Evolutionary conservation across 2,888 invertebrate genomes (phyloP).

Genomic region (Torymus tubicola): DNA sequence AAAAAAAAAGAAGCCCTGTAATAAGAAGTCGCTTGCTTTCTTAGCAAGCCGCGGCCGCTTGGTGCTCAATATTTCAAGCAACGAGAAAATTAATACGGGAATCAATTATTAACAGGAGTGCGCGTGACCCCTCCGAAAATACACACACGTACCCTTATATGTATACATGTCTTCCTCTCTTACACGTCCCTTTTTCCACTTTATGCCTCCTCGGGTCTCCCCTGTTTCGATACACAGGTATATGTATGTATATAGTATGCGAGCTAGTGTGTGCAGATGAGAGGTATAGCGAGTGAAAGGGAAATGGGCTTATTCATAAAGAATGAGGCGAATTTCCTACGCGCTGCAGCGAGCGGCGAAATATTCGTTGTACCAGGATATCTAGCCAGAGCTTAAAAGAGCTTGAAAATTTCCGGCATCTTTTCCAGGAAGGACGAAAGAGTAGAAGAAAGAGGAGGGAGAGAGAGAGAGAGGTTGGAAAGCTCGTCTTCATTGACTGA

Average conservation of each 20-base stretch:
- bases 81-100: slow-evolving; percentile 55
- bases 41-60: neutral
- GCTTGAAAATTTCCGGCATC: slow-evolving; percentile 53
- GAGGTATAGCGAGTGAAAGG: slow-evolving; percentile 46
- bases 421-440: slow-evolving; percentile 14
- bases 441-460: neutral
- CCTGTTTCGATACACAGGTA: slow-evolving; percentile 18
- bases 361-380: slow-evolving; percentile 39
- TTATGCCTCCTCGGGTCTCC: slow-evolving; percentile 25
- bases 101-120: slow-evolving; percentile 55
- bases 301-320: slow-evolving; percentile 59
- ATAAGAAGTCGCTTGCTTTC: neutral
- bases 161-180: neutral
- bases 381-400: slow-evolving; percentile 39
- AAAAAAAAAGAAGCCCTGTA: neutral
- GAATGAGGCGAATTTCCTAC: slow-evolving; percentile 56
- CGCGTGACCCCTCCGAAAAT: slow-evolving; percentile 41
- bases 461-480: neutral
- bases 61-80: slow-evolving; percentile 37
- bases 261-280: neutral
- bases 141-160: slow-evolving; percentile 23
- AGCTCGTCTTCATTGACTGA: slow-evolving; percentile 10
- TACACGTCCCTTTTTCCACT: slow-evolving; percentile 54
- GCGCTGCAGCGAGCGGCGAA: slow-evolving; percentile 9
- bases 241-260: slow-evolving; percentile 8